Evolutionary conservation across 2,797 vertebrate species (phyloP), one percentile per base, ranked within the genome.

Genomic region (Tadarida brasiliensis): DNA sequence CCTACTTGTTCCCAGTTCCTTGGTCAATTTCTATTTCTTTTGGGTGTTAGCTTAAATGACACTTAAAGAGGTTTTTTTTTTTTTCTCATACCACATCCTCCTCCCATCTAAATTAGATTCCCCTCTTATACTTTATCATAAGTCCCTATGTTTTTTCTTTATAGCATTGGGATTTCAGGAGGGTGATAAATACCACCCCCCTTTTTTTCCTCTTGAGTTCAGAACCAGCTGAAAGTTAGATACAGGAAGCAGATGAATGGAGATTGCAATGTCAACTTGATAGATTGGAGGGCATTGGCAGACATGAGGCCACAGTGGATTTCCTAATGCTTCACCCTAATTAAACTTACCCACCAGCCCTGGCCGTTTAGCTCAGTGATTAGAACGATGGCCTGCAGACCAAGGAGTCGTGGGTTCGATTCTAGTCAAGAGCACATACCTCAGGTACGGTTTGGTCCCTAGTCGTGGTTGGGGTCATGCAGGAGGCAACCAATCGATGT

Each of bases 171-270:
- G 35, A 81, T 91, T 81, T 92, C 49, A 85, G 33, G 24, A 59
- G 19, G 71, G 11, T 65, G 24, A 16, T 76, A 70, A 20, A 22
- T 91, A 77, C 44, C 19, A 65, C 30, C 33, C 6, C 1, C 10
- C 2, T 71, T 88, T 74, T 10, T 47, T 35, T 54, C 59, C 28
- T 59, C 28, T 59, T 61, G 61, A 57, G 39, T 95, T 73, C 28
- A 96, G 83, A 87, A 68, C 39, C 70, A 84, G 15, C 26, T 61
- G 80, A 89, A 82, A 82, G 35, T 90, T 86, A 87, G 80, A 76
- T 24, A 73, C 4, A 56, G 44, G 22, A 81, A 77, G 65, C 35
- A 54, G 33, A 78, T 74, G 44, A 78, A n/a, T 61, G 59, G 54
- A 54, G 11, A 65, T 44, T 5, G 10, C 35, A 47, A 14, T 67